phyloP scores from a whole-genome alignment of 1,140 invertebrate species.

The Mya arenaria region DNA sequence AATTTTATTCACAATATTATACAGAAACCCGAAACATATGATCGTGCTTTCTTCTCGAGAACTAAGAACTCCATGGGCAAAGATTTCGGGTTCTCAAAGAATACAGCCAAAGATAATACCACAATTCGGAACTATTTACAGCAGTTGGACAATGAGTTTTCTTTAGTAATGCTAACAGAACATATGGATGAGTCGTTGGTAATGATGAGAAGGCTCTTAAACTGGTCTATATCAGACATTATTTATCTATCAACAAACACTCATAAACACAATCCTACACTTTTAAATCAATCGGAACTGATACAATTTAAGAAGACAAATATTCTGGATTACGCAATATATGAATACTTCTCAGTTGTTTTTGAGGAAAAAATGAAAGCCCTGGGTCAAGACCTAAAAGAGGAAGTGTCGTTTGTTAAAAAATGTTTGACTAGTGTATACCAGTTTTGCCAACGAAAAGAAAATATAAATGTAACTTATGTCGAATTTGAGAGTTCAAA shows the following conservation, averaged over 20 bases:
- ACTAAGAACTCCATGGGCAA: constrained; percentile 68
- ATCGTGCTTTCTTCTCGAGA: constrained; percentile 28
- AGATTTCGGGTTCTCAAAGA: constrained; percentile 61
- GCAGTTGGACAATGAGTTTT: constrained; percentile 74
- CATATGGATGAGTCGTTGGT: constrained; percentile 83
- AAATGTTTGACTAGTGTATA: not conserved
- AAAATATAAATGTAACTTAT: not conserved
- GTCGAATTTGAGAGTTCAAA: not conserved
- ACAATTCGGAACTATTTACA: constrained; percentile 51
- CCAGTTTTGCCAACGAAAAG: constrained; percentile 3
- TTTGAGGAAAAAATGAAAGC: not conserved
- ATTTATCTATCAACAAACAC: constrained; percentile 62
- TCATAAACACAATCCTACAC: not conserved
- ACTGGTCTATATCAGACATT: constrained; percentile 82
- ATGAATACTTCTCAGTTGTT: constrained; percentile 2
- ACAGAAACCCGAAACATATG: constrained; percentile 56
- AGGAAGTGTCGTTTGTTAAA: constrained; percentile 18
- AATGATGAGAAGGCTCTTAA: constrained; percentile 81
- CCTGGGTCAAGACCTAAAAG: not conserved
- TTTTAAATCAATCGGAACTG: not conserved
- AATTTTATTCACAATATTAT: constrained; percentile 47
- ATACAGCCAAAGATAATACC: constrained; percentile 12
- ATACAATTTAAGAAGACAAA: not conserved
- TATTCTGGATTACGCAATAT: constrained; percentile 34
- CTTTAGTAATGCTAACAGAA: constrained; percentile 83